A percentile compares a stretch with the other conserved stretches of the same genome.
phyloP scores from a whole-genome alignment of 2,113 vertebrate genomes.

The Oncorhynchus mykiss region DNA sequence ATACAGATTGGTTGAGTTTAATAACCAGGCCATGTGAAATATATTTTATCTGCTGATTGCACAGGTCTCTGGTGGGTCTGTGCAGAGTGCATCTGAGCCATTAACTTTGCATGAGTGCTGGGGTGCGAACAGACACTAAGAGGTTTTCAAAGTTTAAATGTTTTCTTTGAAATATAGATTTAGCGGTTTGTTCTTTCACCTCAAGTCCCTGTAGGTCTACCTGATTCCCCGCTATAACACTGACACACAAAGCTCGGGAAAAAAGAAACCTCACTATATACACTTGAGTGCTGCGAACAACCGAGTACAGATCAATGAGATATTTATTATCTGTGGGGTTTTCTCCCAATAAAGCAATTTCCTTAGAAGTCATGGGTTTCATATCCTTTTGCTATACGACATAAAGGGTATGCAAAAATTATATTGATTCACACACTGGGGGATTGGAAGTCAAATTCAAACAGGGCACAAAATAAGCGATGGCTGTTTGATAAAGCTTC shows the following conservation, averaged over 20 bases:
- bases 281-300: no score
- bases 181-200: slow-evolving; percentile 20
- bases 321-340: not conserved
- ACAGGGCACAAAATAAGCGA: not conserved
- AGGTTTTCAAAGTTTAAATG: slow-evolving; percentile 35
- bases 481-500: not conserved
- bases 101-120: slow-evolving; percentile 27
- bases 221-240: slow-evolving; percentile 4
- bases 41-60: slow-evolving; percentile 18
- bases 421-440: not conserved
- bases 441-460: not conserved
- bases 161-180: slow-evolving; percentile 31
- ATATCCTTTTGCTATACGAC: not conserved
- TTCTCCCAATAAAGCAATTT: not conserved
- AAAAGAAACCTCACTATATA: no score
- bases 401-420: not conserved
- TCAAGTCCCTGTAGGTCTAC: not conserved
- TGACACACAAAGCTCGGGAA: not conserved
- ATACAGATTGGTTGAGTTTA: slow-evolving; percentile 27
- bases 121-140: slow-evolving; percentile 10
- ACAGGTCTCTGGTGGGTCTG: slow-evolving; percentile 28
- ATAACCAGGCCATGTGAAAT: slow-evolving; percentile 27
- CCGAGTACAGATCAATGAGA: not conserved
- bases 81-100: slow-evolving; percentile 21
- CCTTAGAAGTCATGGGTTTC: not conserved